A percentile compares a stretch with the other conserved stretches of the same genome.
Evolutionary conservation across 2,113 vertebrate species (phyloP).

Genomic region (Lepus europaeus): DNA sequence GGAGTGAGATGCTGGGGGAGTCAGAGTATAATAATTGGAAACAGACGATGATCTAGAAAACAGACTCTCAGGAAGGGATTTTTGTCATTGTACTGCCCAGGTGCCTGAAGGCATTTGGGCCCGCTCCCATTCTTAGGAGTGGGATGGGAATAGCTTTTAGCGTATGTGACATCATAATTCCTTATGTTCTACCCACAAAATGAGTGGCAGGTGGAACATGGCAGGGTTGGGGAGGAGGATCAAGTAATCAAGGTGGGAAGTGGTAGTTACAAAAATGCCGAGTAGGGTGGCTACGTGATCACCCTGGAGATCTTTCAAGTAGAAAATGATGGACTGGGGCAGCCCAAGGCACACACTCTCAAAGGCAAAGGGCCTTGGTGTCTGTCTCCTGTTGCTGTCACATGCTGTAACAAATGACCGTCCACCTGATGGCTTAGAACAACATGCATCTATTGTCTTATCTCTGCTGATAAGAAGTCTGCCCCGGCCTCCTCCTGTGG

Average conservation of each 20-base stretch:
- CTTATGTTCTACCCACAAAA: background rate
- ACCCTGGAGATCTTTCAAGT: background rate
- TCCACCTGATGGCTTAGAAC: background rate
- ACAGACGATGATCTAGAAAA: background rate
- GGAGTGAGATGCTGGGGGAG: background rate
- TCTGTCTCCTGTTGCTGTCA: background rate
- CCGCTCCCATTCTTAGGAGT: background rate
- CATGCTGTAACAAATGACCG: background rate
- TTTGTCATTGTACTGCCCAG: background rate
- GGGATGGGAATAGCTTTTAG: too few relatives aligned
- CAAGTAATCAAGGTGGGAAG: background rate
- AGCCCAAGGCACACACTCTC: too few relatives aligned
- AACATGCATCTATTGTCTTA: background rate
- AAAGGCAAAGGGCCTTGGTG: background rate
- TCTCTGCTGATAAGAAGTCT: background rate
- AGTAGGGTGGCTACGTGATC: background rate
- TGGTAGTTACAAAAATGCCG: background rate
- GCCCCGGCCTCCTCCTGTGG: background rate
- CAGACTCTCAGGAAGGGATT: background rate
- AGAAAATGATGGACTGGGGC: background rate
- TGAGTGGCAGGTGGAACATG: too few relatives aligned
- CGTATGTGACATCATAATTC: background rate
- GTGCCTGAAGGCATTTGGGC: background rate
- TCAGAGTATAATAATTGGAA: background rate
- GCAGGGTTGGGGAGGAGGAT: background rate